phyloP scores from a whole-genome alignment of 2,113 vertebrate species.

The Hydrochoerus hydrochaeris region DNA sequence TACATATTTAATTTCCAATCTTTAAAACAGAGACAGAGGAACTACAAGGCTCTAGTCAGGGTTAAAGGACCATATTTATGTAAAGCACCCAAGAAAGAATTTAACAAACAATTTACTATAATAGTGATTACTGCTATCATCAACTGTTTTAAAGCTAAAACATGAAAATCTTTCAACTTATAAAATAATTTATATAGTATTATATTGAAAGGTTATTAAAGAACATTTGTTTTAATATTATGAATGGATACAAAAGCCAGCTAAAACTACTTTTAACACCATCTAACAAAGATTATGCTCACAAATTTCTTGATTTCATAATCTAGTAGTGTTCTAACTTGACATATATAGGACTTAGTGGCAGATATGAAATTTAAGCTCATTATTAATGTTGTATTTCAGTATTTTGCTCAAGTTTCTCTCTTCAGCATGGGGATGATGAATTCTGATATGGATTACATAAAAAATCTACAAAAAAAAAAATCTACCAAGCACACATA shows the following conservation, averaged over 20 bases:
- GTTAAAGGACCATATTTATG: constrained; percentile 11
- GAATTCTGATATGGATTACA: background rate
- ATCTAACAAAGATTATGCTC: background rate
- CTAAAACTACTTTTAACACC: background rate
- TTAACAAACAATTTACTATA: background rate
- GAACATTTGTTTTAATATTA: constrained; percentile 37
- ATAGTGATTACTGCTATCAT: background rate
- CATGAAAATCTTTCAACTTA: background rate
- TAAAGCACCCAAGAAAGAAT: constrained; percentile 19
- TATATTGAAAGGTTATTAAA: constrained; percentile 9
- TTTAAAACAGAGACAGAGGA: constrained; percentile 47
- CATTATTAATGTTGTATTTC: constrained; percentile 2
- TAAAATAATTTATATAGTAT: constrained; percentile 1
- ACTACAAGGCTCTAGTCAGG: background rate
- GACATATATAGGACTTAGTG: background rate
- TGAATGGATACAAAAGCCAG: background rate
- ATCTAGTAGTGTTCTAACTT: background rate
- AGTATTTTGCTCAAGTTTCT: constrained; percentile 30
- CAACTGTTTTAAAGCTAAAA: constrained; percentile 38
- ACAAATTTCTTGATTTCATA: background rate
- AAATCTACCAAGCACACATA: constrained; percentile 32
- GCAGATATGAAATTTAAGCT: constrained; percentile 26
- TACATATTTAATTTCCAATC: background rate
- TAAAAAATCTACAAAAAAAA: background rate
- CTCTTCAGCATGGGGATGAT: background rate